Percentiles rank a stretch among this genome's conserved stretches.
Evolutionary conservation across 2,888 invertebrate genomes (phyloP).

Genomic region (Lepidochrysops patricia): DNA sequence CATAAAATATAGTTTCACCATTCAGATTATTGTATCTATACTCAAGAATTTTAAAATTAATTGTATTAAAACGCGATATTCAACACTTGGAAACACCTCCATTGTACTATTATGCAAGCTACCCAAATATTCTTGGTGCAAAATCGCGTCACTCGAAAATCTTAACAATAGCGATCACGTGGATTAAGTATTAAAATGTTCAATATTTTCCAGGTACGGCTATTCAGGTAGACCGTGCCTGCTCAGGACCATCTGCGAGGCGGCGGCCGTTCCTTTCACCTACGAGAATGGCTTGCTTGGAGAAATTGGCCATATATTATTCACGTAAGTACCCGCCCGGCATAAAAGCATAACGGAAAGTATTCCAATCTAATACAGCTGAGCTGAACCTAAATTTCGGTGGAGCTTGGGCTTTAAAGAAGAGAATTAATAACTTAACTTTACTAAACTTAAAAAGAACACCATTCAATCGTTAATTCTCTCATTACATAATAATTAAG

Average conservation of each 20-base stretch:
- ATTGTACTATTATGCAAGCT: too few species aligned
- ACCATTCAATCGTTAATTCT: too few species aligned
- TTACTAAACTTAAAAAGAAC: too few species aligned
- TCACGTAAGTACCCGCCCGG: slow-evolving; percentile 78
- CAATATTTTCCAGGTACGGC: slow-evolving; percentile 68
- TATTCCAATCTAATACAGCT: background rate
- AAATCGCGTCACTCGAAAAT: background rate
- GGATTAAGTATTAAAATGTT: slow-evolving; percentile 17
- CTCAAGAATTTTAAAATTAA: too few species aligned
- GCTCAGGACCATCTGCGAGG: slow-evolving; percentile 84
- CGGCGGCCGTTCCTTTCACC: slow-evolving; percentile 79
- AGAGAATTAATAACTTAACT: too few species aligned
- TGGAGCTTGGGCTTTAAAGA: background rate
- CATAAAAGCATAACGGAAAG: slow-evolving; percentile 23
- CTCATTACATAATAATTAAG: too few species aligned
- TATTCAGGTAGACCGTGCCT: slow-evolving; percentile 81
- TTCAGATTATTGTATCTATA: too few species aligned
- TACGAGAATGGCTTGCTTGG: slow-evolving; percentile 82
- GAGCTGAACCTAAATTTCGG: background rate
- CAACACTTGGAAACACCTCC: too few species aligned
- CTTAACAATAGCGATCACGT: background rate
- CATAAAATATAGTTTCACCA: too few species aligned
- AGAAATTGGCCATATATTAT: slow-evolving; percentile 82
- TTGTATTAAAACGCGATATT: too few species aligned
- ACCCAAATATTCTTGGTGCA: too few species aligned